phyloP scores from a whole-genome alignment of 2,797 vertebrate genomes.

The Dermochelys coriacea region DNA sequence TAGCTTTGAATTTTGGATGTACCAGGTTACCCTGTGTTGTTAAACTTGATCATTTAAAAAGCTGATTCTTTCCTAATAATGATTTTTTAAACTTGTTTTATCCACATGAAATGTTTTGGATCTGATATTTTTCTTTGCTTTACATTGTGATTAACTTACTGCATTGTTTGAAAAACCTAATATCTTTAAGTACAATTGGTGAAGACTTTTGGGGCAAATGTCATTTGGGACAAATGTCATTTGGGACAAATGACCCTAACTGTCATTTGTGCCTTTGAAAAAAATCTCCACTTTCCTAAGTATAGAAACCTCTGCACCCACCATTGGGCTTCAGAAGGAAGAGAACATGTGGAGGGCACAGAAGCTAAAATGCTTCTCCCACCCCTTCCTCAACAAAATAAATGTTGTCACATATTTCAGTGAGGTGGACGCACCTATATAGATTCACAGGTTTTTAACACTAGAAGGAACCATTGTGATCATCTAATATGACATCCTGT shows the following conservation, averaged over 20 bases:
- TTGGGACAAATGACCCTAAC: not conserved
- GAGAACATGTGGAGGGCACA: not conserved
- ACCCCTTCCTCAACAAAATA: not conserved
- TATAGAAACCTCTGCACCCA: not conserved
- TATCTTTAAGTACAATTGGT: not conserved
- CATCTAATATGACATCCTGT: not conserved
- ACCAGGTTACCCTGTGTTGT: not conserved
- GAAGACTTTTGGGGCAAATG: not conserved
- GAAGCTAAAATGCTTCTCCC: not conserved
- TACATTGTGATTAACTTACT: not conserved
- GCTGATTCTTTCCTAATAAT: not conserved
- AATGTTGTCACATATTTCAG: not conserved
- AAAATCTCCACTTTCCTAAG: not conserved
- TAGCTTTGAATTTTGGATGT: not conserved
- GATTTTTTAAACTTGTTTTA: not conserved
- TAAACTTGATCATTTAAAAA: not conserved
- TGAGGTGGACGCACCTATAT: not conserved
- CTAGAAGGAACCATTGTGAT: not conserved
- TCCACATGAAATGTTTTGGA: not conserved
- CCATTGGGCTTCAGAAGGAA: not conserved
- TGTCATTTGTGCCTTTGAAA: not conserved
- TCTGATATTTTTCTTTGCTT: not conserved
- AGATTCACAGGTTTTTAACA: not conserved
- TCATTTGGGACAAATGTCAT: no score
- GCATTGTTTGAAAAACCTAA: not conserved